Evolutionary conservation across 35 echinoderm and acorn worm genomes (phyloP).

Genomic region (Amphiura filiformis): DNA sequence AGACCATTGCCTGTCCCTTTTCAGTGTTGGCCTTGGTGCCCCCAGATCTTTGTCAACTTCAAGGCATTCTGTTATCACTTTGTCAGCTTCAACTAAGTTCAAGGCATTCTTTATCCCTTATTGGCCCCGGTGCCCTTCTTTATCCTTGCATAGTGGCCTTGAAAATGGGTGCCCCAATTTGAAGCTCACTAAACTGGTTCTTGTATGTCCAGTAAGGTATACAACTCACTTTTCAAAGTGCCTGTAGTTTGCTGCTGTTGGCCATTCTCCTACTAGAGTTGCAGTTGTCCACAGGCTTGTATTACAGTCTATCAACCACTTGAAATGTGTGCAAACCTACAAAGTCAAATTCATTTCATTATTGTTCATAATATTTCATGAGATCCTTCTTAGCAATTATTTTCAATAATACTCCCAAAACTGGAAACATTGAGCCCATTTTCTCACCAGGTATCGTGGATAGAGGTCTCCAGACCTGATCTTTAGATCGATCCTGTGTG

Average conservation of each 20-base stretch:
- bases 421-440: background rate
- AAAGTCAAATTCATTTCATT: no score
- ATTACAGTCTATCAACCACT: conserved; percentile 47
- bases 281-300: conserved; percentile 48
- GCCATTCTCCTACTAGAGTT: conserved; percentile 47
- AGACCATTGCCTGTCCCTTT: no score
- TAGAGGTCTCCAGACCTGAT: no score
- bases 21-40: no score
- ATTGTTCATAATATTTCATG: background rate
- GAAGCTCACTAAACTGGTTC: background rate
- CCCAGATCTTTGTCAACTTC: no score
- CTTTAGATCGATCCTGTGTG: no score
- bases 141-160: background rate
- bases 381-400: background rate
- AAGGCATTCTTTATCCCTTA: background rate
- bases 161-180: background rate
- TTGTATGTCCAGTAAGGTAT: background rate
- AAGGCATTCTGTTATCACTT: no score
- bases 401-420: background rate
- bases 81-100: background rate
- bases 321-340: conserved; percentile 44
- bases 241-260: conserved; percentile 4
- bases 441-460: background rate
- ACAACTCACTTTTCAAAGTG: conserved; percentile 26
- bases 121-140: background rate